A percentile compares a stretch with the other conserved stretches of the same genome.
These are phyloP conservation scores for Aphaenogaster rudis DNA, from an alignment of 1,140 invertebrate genomes.

Conservation along the genomic window DNA sequence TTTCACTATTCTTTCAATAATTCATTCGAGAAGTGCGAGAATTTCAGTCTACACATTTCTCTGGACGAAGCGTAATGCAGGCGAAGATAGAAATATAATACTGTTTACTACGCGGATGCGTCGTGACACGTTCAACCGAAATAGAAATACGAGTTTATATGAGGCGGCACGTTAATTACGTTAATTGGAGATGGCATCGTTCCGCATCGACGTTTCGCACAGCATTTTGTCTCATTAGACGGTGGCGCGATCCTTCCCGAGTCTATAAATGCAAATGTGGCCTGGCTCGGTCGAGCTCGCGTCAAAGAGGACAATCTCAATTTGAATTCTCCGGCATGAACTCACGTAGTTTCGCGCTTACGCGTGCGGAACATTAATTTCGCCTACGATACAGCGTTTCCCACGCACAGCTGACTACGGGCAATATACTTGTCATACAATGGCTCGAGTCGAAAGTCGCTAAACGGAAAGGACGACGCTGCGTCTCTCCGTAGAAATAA, in stretches of 20 bases:
- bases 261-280: conserved; percentile 60
- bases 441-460: not conserved
- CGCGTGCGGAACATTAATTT: conserved; percentile 59
- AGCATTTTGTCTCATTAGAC: conserved; percentile 27
- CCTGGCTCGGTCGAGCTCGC: conserved; percentile 10
- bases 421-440: not conserved
- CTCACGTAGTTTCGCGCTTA: conserved; percentile 56
- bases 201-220: conserved; percentile 26
- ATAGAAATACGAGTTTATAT: conserved; percentile 37
- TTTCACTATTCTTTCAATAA: not conserved
- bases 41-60: not conserved
- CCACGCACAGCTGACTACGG: conserved; percentile 43
- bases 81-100: not conserved
- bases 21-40: not conserved
- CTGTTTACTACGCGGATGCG: not conserved
- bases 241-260: conserved; percentile 8
- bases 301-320: conserved; percentile 62
- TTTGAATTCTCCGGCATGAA: conserved; percentile 58
- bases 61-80: not conserved
- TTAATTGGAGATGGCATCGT: conserved; percentile 47
- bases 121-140: not conserved
- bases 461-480: not conserved
- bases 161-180: conserved; percentile 24
- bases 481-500: conserved; percentile 10
- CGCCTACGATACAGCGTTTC: conserved; percentile 42